These are phyloP conservation scores for Resseliella maxima DNA, from an alignment of 2,888 invertebrate genomes.

Conservation along the genomic window DNA sequence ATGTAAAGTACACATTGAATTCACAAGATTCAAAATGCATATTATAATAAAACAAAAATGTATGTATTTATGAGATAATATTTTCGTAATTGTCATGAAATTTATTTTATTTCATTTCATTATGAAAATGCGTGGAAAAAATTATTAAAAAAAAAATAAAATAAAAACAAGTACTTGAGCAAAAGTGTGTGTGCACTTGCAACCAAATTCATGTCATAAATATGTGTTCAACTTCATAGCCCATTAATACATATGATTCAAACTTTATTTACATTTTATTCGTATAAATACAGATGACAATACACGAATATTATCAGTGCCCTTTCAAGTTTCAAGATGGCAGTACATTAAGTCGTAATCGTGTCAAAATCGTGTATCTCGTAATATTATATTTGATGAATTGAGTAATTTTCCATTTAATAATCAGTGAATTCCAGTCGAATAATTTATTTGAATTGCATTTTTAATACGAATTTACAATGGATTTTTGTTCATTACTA, in stretches of 20 bases:
- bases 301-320: conserved; percentile 3
- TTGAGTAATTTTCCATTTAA: conserved; percentile 21
- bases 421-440: background rate
- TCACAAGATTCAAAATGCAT: too few species aligned
- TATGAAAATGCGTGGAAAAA: too few species aligned
- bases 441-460: background rate
- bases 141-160: background rate
- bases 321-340: conserved; percentile 38
- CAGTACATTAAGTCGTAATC: conserved; percentile 48
- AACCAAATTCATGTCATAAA: background rate
- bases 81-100: too few species aligned
- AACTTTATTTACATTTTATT: conserved; percentile 4
- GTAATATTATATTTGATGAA: background rate
- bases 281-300: conserved; percentile 21
- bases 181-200: too few species aligned
- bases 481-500: conserved; percentile 11
- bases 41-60: too few species aligned
- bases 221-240: background rate
- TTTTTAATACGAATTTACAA: background rate
- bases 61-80: too few species aligned
- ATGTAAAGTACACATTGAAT: background rate
- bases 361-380: background rate
- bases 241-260: background rate
- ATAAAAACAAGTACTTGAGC: background rate
- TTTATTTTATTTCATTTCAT: too few species aligned